phyloP scores from a whole-genome alignment of 2,888 invertebrate genomes.

The Germaria angustata region DNA sequence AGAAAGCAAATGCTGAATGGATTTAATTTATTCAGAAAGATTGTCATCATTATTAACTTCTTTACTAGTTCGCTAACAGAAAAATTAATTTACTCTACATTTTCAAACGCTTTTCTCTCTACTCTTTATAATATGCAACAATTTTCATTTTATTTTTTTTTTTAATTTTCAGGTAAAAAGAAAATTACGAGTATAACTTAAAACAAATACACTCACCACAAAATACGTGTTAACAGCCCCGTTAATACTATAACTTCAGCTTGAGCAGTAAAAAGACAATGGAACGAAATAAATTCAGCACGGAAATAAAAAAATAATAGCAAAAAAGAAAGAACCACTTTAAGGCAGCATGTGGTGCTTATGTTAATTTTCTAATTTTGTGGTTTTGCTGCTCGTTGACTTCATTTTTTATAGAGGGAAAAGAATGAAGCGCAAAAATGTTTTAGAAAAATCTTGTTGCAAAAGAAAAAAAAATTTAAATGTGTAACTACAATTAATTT shows the following conservation, averaged over 20 bases:
- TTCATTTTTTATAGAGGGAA: background rate
- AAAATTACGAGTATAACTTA: too few relatives aligned
- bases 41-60: too few relatives aligned
- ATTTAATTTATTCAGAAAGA: too few relatives aligned
- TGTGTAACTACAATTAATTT: too few relatives aligned
- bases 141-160: too few relatives aligned
- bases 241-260: background rate
- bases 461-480: background rate
- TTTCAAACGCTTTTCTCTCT: too few relatives aligned
- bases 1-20: too few relatives aligned
- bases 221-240: constrained; percentile 45
- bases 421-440: background rate
- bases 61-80: too few relatives aligned
- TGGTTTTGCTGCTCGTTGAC: background rate
- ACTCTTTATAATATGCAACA: too few relatives aligned
- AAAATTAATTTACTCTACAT: too few relatives aligned
- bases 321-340: background rate
- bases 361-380: constrained; percentile 41
- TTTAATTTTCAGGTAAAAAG: too few relatives aligned
- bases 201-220: constrained; percentile 11
- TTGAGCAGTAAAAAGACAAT: background rate
- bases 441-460: background rate
- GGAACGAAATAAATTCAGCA: constrained; percentile 11
- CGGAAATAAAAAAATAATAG: background rate
- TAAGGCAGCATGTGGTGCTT: constrained; percentile 31